Evolutionary conservation across 2,797 vertebrate genomes (phyloP).

Genomic region (Rhinophrynus dorsalis): DNA sequence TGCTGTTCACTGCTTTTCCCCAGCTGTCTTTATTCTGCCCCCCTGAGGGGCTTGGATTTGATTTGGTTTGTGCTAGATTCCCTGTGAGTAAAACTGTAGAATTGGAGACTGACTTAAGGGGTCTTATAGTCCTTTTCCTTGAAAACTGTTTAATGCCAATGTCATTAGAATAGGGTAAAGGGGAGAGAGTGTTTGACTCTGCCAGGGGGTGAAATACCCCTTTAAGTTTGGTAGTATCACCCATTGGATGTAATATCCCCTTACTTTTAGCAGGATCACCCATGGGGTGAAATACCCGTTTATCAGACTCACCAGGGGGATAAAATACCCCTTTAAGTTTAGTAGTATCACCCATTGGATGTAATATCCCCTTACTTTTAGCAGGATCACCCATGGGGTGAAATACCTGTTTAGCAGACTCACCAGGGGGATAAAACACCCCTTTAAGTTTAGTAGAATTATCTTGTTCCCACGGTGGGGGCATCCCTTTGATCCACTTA

Average conservation of each 20-base stretch:
- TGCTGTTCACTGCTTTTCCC: too few relatives aligned
- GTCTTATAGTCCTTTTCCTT: constrained; percentile 18
- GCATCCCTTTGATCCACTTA: not conserved
- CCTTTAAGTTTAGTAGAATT: constrained; percentile 21
- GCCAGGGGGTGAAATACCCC: too few relatives aligned
- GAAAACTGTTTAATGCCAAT: too few relatives aligned
- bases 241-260: too few relatives aligned
- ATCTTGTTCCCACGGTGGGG: not conserved
- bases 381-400: not conserved
- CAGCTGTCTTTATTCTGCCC: not conserved
- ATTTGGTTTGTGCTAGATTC: not conserved
- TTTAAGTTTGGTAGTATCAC: too few relatives aligned
- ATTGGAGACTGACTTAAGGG: not conserved
- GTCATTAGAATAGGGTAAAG: too few relatives aligned
- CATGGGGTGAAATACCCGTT: too few relatives aligned
- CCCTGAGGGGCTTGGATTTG: too few relatives aligned
- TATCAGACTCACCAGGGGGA: too few relatives aligned
- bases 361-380: not conserved
- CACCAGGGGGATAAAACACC: constrained; percentile 2
- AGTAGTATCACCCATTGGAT: too few relatives aligned
- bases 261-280: too few relatives aligned
- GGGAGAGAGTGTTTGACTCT: too few relatives aligned
- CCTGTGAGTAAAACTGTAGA: not conserved
- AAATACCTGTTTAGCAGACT: not conserved
- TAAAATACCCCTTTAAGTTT: constrained; percentile 29